Conservation (phyloP, 2,888 invertebrate genomes). For the Aleiodes testaceus region DNA sequence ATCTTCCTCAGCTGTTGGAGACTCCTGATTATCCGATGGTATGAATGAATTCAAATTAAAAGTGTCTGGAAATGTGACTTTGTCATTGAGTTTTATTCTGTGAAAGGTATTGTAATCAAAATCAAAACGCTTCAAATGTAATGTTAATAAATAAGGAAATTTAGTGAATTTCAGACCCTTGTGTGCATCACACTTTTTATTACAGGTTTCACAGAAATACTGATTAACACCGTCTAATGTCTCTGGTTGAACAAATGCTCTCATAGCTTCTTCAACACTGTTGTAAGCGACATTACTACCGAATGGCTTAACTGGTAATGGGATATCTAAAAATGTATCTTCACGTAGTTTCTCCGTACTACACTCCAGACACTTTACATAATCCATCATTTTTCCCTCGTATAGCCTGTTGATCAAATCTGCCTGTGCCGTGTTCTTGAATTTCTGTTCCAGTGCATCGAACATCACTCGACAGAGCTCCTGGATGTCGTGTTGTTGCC, state of each 20-base stretch:
- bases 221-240: conserved; percentile 88
- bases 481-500: conserved; percentile 95
- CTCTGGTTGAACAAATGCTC: conserved; percentile 89
- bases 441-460: conserved; percentile 89
- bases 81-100: conserved; percentile 90
- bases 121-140: conserved; percentile 92
- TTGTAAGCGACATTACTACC: conserved; percentile 84
- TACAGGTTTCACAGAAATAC: conserved; percentile 90
- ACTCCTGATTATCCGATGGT: conserved; percentile 66
- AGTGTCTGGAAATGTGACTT: conserved; percentile 87
- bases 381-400: conserved; percentile 88
- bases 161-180: conserved; percentile 90
- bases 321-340: conserved; percentile 90
- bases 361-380: conserved; percentile 91
- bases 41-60: conserved; percentile 86
- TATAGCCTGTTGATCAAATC: conserved; percentile 88
- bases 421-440: conserved; percentile 86
- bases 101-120: conserved; percentile 90
- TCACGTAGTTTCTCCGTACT: conserved; percentile 86
- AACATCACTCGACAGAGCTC: conserved; percentile 93
- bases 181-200: conserved; percentile 90
- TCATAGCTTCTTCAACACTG: conserved; percentile 87
- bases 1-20: conserved; percentile 72
- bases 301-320: conserved; percentile 88
- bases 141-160: conserved; percentile 89